A percentile compares a stretch with the other conserved stretches of the same genome.
phyloP scores from a whole-genome alignment of 2,797 vertebrate genomes.

The Hydrolagus colliei region DNA sequence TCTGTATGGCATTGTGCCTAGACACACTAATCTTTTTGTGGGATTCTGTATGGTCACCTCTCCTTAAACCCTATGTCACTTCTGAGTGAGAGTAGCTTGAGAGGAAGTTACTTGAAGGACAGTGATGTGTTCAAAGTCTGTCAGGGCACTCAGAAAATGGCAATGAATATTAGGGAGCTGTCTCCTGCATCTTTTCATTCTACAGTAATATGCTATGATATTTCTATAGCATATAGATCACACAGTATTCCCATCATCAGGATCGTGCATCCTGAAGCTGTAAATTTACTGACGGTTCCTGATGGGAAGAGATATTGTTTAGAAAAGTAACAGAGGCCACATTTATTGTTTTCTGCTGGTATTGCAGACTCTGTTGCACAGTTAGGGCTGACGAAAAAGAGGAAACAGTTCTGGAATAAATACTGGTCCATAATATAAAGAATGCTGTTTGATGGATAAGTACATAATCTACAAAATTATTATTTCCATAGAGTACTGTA shows the following conservation, averaged over 20 bases:
- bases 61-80: constrained; percentile 45
- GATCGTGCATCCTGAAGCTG: constrained; percentile 20
- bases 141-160: constrained; percentile 38
- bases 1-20: constrained; percentile 42
- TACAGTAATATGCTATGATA: constrained; percentile 28
- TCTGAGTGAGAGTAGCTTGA: constrained; percentile 45
- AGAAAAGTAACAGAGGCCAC: background rate
- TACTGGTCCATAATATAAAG: constrained; percentile 34
- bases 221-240: constrained; percentile 37
- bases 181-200: constrained; percentile 34
- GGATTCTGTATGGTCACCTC: constrained; percentile 43
- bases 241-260: constrained; percentile 25
- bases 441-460: constrained; percentile 29
- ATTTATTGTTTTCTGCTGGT: constrained; percentile 37
- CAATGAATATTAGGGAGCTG: constrained; percentile 35
- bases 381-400: constrained; percentile 38
- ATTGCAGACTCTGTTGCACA: constrained; percentile 40
- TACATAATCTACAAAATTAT: constrained; percentile 33
- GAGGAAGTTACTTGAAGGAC: constrained; percentile 41
- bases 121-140: constrained; percentile 49
- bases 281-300: constrained; percentile 33
- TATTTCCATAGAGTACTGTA: constrained; percentile 35
- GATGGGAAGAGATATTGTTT: constrained; percentile 41
- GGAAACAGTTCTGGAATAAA: constrained; percentile 38
- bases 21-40: constrained; percentile 55